Base-by-base conservation (phyloP, 2,888 invertebrate species). In the Timema cristinae region DNA sequence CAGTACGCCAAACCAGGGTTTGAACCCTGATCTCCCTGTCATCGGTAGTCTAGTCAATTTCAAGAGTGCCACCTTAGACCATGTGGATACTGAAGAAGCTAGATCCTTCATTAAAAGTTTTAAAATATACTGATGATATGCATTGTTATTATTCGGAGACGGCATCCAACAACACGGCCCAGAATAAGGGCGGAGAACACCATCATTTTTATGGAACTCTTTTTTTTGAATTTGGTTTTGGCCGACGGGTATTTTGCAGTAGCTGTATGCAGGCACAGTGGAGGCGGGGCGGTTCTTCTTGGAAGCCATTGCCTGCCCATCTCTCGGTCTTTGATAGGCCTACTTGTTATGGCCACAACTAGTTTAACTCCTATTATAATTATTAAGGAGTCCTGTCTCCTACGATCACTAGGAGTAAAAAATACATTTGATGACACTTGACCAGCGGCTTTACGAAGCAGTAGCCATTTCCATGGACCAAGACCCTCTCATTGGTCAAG, bases 201-300 rank as follows among this genome's bases (percentile, higher is more conserved):
- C 71, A 68, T 71, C 67, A 71, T 71, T 67, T 71, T 71, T 71
- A 71, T 68, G 71, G 67, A 63, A 69, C 69, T n/a, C 61, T 69
- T 63, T 69, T 63, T 69, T 32, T 32, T 63, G 51, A 69, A 50
- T 61, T 69, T 69, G 56, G 51, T 50, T 13, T 47, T 71, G 67
- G 71, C 71, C 68, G 32, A 67, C 52, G 71, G 71, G 71, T 68
- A 71, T 71, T 71, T 71, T 67, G 67, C 71, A 71, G 71, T 71
- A 71, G 71, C 71, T 50, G 52, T 52, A 52, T 67, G 61, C 61
- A 67, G 71, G 71, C 47, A 50, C 51, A n/a, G 68, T 54, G 68
- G 72, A 63, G 72, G 66, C 48, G 75, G 63, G 67, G 32, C 32
- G 32, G 32, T 32, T 32, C 32, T 32, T 32, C 32, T 32, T 32